A percentile compares a stretch with the other conserved stretches of the same genome.
These are phyloP conservation scores for Ellobius talpinus DNA, from an alignment of 2,113 vertebrate species.

Conservation along the genomic window DNA sequence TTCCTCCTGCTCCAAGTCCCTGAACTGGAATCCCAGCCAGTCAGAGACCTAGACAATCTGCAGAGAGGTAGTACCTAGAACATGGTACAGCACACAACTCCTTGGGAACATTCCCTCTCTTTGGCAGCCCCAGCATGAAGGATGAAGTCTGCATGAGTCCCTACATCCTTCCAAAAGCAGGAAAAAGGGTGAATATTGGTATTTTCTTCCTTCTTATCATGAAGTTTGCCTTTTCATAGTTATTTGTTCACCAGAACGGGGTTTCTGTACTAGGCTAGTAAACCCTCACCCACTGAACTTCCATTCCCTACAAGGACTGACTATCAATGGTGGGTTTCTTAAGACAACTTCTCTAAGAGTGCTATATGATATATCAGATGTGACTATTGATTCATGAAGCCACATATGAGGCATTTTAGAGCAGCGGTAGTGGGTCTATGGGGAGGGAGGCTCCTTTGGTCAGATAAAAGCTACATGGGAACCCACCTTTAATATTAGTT, in stretches of 20 bases:
- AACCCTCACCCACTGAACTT: neutral
- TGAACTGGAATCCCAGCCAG: slow-evolving; percentile 2
- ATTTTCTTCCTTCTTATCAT: neutral
- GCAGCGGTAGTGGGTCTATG: neutral
- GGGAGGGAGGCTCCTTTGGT: neutral
- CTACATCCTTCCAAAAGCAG: neutral
- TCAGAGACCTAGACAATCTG: neutral
- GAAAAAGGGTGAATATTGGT: neutral
- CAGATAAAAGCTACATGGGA: slow-evolving; percentile 13
- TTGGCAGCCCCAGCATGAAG: neutral
- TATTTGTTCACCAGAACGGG: neutral
- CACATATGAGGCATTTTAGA: slow-evolving; percentile 26
- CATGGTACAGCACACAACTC: neutral
- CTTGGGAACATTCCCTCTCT: neutral
- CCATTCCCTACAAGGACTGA: neutral
- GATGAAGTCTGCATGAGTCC: neutral
- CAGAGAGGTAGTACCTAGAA: slow-evolving; percentile 3
- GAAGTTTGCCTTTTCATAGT: neutral
- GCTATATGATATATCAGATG: neutral
- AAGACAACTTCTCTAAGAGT: slow-evolving; percentile 4
- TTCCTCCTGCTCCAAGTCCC: neutral
- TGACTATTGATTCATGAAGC: slow-evolving; percentile 39
- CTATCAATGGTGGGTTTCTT: neutral
- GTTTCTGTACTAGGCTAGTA: neutral
- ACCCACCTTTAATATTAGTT: slow-evolving; percentile 26